These are phyloP conservation scores for Cantharis nigra DNA, from an alignment of 2,888 invertebrate genomes.

Conservation along the genomic window DNA sequence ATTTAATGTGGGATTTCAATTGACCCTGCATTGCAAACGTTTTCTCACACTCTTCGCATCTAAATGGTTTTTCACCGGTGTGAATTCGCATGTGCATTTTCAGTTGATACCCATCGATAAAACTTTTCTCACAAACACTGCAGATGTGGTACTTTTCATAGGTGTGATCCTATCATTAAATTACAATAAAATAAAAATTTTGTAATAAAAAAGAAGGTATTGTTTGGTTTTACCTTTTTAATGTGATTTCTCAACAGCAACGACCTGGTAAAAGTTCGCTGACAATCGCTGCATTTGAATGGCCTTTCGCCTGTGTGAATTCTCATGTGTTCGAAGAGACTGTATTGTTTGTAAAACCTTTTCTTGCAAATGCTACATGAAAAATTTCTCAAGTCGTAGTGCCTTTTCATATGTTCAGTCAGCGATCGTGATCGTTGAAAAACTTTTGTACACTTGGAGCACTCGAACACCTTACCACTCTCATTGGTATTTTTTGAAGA, in stretches of 20 bases:
- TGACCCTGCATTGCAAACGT: constrained; percentile 31
- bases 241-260: constrained; percentile 25
- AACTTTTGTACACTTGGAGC: constrained; percentile 29
- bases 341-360: constrained; percentile 30
- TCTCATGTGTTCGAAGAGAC: constrained; percentile 38
- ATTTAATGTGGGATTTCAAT: constrained; percentile 31
- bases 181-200: not conserved
- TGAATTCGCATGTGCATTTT: constrained; percentile 28
- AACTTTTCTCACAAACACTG: constrained; percentile 21
- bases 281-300: constrained; percentile 38
- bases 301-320: constrained; percentile 46
- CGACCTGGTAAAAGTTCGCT: constrained; percentile 27
- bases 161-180: constrained; percentile 20
- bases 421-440: constrained; percentile 27
- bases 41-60: constrained; percentile 24
- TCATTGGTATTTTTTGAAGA: not conserved
- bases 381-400: constrained; percentile 27
- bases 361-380: constrained; percentile 28
- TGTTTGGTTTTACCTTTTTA: constrained; percentile 16
- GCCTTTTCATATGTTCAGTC: constrained; percentile 28
- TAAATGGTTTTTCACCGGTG: constrained; percentile 30
- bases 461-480: constrained; percentile 15
- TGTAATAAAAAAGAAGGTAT: too few relatives aligned
- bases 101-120: constrained; percentile 24
- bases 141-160: constrained; percentile 23